These are phyloP conservation scores for Eilema griseolum DNA, from an alignment of 2,888 invertebrate species.

Conservation along the genomic window DNA sequence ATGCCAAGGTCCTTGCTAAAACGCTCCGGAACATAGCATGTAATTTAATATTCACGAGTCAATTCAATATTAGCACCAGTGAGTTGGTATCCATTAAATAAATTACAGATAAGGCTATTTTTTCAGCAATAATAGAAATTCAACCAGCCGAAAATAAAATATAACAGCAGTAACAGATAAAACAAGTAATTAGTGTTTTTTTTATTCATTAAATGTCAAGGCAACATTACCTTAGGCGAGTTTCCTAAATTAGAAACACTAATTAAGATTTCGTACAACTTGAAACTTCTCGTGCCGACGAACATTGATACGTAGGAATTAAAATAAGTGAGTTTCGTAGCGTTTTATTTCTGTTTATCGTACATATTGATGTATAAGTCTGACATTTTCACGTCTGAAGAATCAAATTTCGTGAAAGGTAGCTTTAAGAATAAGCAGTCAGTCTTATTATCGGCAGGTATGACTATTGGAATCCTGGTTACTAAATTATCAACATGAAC, in stretches of 20 bases:
- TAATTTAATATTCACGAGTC: too few relatives aligned
- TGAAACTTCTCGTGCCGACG: slow-evolving; percentile 2
- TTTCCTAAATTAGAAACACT: slow-evolving; percentile 11
- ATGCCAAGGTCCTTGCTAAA: too few relatives aligned
- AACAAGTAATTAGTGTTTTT: background rate
- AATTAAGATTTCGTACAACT: slow-evolving; percentile 17
- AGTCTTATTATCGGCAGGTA: too few relatives aligned
- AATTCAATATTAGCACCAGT: too few relatives aligned
- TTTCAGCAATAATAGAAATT: background rate
- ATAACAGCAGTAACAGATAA: background rate
- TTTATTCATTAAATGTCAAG: slow-evolving; percentile 11
- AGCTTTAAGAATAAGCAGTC: too few relatives aligned
- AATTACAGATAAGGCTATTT: background rate
- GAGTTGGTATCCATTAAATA: background rate
- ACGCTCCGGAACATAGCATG: too few relatives aligned
- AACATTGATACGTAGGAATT: background rate
- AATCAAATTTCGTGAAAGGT: too few relatives aligned
- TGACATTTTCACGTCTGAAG: too few relatives aligned
- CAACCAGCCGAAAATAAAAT: background rate
- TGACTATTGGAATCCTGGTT: too few relatives aligned
- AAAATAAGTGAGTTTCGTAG: background rate
- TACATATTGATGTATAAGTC: background rate
- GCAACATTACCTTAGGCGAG: slow-evolving; percentile 1
- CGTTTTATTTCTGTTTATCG: background rate
- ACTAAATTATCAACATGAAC: too few relatives aligned